Conservation (phyloP, 2,797 vertebrate genomes). For the Manis crassicaudata region DNA sequence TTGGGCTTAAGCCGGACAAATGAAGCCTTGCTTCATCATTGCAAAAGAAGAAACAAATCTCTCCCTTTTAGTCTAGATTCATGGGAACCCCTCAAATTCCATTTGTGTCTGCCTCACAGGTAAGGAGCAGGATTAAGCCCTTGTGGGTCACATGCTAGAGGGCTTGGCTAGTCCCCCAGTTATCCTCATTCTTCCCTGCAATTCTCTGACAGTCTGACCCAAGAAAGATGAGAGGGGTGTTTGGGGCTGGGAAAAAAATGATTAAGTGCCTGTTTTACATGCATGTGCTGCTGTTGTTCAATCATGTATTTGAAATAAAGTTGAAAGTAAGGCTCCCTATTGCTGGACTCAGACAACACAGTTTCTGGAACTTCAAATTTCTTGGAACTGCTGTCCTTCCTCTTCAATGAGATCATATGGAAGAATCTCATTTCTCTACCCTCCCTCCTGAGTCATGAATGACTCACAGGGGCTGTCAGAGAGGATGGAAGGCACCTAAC, state of each 20-base stretch:
- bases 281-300: neutral
- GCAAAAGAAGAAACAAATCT: neutral
- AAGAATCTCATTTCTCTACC: neutral
- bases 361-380: neutral
- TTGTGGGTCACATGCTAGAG: no score
- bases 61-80: neutral
- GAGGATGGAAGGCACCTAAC: neutral
- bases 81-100: neutral
- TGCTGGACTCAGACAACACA: neutral
- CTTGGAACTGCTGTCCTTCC: neutral
- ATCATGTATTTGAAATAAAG: neutral
- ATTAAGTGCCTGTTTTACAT: neutral
- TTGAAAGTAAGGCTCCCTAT: neutral
- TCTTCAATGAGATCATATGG: neutral
- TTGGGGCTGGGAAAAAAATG: neutral
- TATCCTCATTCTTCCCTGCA: neutral
- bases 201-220: neutral
- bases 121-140: neutral
- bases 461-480: neutral
- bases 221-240: neutral
- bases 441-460: neutral
- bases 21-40: neutral
- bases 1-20: neutral
- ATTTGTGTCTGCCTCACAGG: neutral
- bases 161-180: rapidly evolving